phyloP scores from a whole-genome alignment of 2,797 vertebrate species.

The Orientallactaga sibirica region DNA sequence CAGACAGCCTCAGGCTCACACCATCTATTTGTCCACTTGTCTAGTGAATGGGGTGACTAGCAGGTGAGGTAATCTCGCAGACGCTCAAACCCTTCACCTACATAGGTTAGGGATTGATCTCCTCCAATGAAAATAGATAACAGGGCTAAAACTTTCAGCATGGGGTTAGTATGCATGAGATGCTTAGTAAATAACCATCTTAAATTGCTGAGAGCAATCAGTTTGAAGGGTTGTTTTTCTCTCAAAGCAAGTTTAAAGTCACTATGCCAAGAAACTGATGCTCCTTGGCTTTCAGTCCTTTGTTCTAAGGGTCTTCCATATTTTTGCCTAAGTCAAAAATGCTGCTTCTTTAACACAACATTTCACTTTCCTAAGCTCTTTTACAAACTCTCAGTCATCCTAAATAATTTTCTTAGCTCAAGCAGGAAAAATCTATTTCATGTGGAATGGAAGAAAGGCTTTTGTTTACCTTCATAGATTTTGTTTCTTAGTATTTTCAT shows the following conservation, averaged over 20 bases:
- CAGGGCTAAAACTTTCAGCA: slow-evolving; percentile 4
- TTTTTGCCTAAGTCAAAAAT: slow-evolving; percentile 40
- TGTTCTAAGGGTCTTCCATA: neutral
- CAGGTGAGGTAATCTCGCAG: neutral
- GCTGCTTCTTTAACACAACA: slow-evolving; percentile 6
- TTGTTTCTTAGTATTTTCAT: slow-evolving; percentile 33
- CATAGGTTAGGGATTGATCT: neutral
- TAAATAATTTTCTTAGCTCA: slow-evolving; percentile 56
- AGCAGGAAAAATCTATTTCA: slow-evolving; percentile 28
- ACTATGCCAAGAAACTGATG: neutral
- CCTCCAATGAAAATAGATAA: neutral
- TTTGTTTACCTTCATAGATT: neutral
- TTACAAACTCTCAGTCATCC: neutral
- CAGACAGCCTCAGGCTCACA: neutral
- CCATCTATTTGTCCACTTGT: neutral
- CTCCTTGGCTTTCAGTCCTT: neutral
- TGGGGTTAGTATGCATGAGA: neutral
- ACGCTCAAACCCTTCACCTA: neutral
- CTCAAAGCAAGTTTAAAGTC: slow-evolving; percentile 26
- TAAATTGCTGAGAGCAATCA: neutral
- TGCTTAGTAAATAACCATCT: slow-evolving; percentile 29
- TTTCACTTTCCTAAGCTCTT: slow-evolving; percentile 10
- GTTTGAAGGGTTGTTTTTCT: slow-evolving; percentile 45
- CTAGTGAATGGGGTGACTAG: neutral
- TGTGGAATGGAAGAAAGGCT: neutral